Evolutionary conservation across 2,113 vertebrate genomes (phyloP).

Genomic region (Seriola quinqueradiata): DNA sequence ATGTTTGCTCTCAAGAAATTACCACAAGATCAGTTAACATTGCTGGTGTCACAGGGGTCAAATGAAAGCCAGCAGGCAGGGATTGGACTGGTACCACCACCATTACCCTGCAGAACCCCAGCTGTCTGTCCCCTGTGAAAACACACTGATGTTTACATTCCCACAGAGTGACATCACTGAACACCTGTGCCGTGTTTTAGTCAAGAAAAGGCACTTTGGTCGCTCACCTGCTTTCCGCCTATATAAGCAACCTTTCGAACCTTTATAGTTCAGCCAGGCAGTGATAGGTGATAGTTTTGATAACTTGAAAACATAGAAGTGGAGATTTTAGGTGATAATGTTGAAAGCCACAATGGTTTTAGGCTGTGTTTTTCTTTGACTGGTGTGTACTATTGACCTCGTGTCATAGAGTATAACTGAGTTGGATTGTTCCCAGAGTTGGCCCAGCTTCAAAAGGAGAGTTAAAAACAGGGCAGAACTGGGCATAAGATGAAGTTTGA

Average conservation of each 20-base stretch:
- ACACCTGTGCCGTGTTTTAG: constrained; percentile 74
- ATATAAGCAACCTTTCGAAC: constrained; percentile 58
- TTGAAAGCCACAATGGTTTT: constrained; percentile 12
- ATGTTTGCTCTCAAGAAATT: constrained; percentile 61
- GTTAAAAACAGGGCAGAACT: background rate
- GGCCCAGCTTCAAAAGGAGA: constrained; percentile 9
- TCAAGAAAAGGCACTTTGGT: constrained; percentile 40
- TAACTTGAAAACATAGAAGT: constrained; percentile 37
- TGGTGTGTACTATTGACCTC: constrained; percentile 21
- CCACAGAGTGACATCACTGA: constrained; percentile 65
- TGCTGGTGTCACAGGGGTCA: constrained; percentile 56
- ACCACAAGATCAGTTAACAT: constrained; percentile 59
- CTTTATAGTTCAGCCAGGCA: constrained; percentile 46
- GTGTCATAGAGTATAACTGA: constrained; percentile 26
- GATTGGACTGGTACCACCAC: constrained; percentile 53
- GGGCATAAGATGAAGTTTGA: background rate
- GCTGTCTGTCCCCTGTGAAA: constrained; percentile 67
- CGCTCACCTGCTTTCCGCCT: constrained; percentile 71
- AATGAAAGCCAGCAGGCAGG: constrained; percentile 22
- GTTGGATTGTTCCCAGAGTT: constrained; percentile 2
- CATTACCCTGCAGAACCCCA: constrained; percentile 60
- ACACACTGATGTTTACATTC: constrained; percentile 76
- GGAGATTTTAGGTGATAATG: constrained; percentile 38
- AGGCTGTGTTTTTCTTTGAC: constrained; percentile 24
- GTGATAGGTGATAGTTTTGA: constrained; percentile 42